Evolutionary conservation across 2,113 vertebrate genomes (phyloP).

Genomic region (Apodemus speciosus): DNA sequence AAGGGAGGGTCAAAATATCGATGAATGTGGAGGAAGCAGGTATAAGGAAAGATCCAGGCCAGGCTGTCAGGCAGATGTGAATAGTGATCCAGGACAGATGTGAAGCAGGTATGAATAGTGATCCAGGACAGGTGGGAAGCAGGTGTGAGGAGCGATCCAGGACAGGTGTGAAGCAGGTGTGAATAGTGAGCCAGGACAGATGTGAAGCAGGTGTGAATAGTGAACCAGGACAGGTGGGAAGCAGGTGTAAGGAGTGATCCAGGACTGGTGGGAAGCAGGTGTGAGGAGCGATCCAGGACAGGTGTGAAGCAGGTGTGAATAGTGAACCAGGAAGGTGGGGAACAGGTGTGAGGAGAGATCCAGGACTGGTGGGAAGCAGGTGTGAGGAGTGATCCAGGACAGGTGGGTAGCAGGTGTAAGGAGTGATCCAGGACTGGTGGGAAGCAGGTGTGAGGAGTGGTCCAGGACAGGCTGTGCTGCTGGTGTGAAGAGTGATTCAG

Average conservation of each 20-base stretch:
- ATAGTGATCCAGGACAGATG: too few species aligned
- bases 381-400: not conserved
- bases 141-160: not conserved
- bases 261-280: not conserved
- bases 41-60: not conserved
- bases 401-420: not conserved
- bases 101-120: too few species aligned
- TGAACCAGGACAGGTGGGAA: not conserved
- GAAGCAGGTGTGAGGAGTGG: not conserved
- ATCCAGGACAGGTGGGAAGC: not conserved
- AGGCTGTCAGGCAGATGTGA: not conserved
- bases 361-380: not conserved
- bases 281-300: not conserved
- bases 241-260: not conserved
- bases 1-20: not conserved
- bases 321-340: not conserved
- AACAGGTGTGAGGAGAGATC: not conserved
- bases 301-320: not conserved
- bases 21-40: not conserved
- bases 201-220: not conserved
- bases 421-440: not conserved
- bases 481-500: not conserved
- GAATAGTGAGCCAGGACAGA: not conserved
- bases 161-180: not conserved
- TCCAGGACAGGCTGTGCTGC: not conserved